Conservation (phyloP, 2,888 invertebrate species). For the Syrista parreyssii region DNA sequence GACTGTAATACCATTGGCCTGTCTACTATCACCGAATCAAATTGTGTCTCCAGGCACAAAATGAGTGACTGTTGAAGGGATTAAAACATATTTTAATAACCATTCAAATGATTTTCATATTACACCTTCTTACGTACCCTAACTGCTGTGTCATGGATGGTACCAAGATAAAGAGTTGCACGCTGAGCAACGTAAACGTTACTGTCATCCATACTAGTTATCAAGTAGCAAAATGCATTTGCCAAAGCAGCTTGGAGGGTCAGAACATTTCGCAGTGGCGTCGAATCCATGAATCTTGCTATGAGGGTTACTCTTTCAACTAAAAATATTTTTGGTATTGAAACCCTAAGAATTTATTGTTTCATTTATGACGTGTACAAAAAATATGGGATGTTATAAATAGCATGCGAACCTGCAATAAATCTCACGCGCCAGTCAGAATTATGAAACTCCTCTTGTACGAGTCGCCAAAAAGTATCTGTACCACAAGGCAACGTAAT, state of each 20-base stretch:
- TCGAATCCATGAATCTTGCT: slow-evolving; percentile 92
- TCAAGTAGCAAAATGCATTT: slow-evolving; percentile 96
- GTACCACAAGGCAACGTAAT: slow-evolving; percentile 93
- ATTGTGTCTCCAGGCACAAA: slow-evolving; percentile 96
- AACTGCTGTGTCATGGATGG: slow-evolving; percentile 90
- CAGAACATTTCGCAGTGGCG: slow-evolving; percentile 84
- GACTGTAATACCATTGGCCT: slow-evolving; percentile 96
- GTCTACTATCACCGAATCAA: slow-evolving; percentile 96
- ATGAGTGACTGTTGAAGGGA: slow-evolving; percentile 76
- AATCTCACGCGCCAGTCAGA: slow-evolving; percentile 91
- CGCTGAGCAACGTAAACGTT: slow-evolving; percentile 96
- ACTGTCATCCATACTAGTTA: slow-evolving; percentile 95
- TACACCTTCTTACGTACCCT: slow-evolving; percentile 70
- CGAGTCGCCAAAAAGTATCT: slow-evolving; percentile 95
- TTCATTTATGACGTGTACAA: background rate
- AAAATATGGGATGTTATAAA: background rate
- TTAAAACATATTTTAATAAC: slow-evolving; percentile 3
- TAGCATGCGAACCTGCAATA: slow-evolving; percentile 74
- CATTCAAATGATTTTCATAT: background rate
- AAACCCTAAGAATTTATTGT: background rate
- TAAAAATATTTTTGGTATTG: slow-evolving; percentile 30
- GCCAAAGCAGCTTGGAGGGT: slow-evolving; percentile 92
- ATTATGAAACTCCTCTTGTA: slow-evolving; percentile 94
- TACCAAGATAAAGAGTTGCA: slow-evolving; percentile 91
- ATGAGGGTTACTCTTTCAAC: slow-evolving; percentile 95